These are phyloP conservation scores for Neostethus bicornis DNA, from an alignment of 2,797 vertebrate species.

Conservation along the genomic window DNA sequence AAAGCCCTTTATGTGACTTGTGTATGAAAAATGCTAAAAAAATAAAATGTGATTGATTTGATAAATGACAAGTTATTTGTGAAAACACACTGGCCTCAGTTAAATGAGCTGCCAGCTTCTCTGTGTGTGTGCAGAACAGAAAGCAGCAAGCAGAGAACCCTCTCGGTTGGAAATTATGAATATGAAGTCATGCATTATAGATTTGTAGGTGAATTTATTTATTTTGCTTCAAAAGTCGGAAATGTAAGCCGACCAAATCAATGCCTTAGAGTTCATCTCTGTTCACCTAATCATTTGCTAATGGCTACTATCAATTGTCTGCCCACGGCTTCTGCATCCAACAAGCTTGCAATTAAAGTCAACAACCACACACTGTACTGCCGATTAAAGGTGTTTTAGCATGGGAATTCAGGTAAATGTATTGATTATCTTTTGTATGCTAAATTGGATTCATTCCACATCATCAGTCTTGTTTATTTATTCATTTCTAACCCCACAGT, in stretches of 20 bases:
- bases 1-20: too few species aligned
- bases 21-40: too few species aligned
- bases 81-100: constrained; percentile 66
- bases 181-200: constrained; percentile 83
- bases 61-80: constrained; percentile 79
- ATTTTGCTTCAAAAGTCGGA: constrained; percentile 80
- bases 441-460: constrained; percentile 78
- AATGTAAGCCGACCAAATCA: constrained; percentile 81
- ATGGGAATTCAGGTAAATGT: constrained; percentile 78
- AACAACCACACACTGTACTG: constrained; percentile 74
- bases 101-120: constrained; percentile 72
- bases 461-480: constrained; percentile 80
- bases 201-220: constrained; percentile 82
- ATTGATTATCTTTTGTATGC: constrained; percentile 78
- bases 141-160: constrained; percentile 63
- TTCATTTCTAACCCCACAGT: constrained; percentile 68
- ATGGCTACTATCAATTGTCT: constrained; percentile 85
- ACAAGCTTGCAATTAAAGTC: constrained; percentile 80
- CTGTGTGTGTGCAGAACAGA: constrained; percentile 63
- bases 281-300: constrained; percentile 85
- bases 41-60: constrained; percentile 78
- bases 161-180: constrained; percentile 79
- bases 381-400: constrained; percentile 76
- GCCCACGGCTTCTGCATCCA: constrained; percentile 68
- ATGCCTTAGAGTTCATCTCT: constrained; percentile 83